Percentiles rank a stretch among this genome's conserved stretches.
These are phyloP conservation scores for Euphysa ruthae DNA, from an alignment of 30 jellyfish, hydroid and myxozoan genomes.

Conservation along the genomic window DNA sequence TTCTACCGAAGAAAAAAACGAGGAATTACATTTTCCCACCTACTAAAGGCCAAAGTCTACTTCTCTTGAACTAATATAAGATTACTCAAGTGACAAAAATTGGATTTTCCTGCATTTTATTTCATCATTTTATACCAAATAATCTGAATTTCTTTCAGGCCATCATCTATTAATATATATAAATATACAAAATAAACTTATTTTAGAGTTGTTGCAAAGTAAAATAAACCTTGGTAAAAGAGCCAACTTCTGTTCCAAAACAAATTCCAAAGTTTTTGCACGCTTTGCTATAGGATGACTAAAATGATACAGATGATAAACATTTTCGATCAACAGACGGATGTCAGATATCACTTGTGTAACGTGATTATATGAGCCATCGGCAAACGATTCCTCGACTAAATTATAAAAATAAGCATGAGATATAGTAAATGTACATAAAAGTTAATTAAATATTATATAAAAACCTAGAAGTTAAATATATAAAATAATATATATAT, in stretches of 20 bases:
- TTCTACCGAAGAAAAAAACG: too few species aligned
- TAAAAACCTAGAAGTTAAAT: neutral
- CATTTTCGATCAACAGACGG: slow-evolving; percentile 59
- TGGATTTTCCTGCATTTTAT: too few species aligned
- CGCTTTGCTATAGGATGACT: slow-evolving; percentile 47
- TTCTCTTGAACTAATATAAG: too few species aligned
- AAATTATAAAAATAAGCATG: neutral
- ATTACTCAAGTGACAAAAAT: too few species aligned
- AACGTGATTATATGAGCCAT: slow-evolving; percentile 38
- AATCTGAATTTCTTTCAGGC: too few species aligned
- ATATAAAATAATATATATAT: neutral
- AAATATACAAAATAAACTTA: too few species aligned
- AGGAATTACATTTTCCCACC: too few species aligned
- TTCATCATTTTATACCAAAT: too few species aligned
- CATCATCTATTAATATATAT: too few species aligned
- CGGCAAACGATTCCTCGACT: slow-evolving; percentile 62
- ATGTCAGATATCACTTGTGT: slow-evolving; percentile 76
- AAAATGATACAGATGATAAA: slow-evolving; percentile 46
- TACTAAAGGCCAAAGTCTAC: too few species aligned
- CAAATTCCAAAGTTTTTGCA: slow-evolving; percentile 64
- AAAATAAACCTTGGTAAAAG: slow-evolving; percentile 62
- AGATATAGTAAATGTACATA: too few species aligned
- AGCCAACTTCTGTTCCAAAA: slow-evolving; percentile 71
- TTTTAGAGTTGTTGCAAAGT: too few species aligned
- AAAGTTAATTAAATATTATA: neutral